A percentile compares a stretch with the other conserved stretches of the same genome.
Evolutionary conservation across 2,888 invertebrate species (phyloP).

Genomic region (Lumbricus terrestris): DNA sequence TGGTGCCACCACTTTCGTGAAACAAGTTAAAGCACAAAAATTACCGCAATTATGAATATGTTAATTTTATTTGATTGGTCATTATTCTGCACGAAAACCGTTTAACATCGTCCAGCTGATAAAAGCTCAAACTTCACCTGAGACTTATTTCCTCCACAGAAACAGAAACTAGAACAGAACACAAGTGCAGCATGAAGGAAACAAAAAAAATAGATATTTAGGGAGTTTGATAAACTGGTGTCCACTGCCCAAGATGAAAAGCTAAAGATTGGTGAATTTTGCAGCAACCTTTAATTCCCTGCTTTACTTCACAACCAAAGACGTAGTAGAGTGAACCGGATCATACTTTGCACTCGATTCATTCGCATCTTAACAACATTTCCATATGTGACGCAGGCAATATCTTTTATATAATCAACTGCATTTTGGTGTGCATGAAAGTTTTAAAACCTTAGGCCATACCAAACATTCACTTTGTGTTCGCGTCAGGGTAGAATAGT

Average conservation of each 20-base stretch:
- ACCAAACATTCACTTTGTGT: too few species aligned
- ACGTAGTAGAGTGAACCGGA: not conserved
- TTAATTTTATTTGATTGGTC: not conserved
- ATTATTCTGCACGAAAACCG: not conserved
- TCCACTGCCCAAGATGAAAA: not conserved
- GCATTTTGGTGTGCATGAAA: too few species aligned
- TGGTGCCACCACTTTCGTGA: too few species aligned
- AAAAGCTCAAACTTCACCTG: not conserved
- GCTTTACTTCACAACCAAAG: not conserved
- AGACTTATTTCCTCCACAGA: not conserved
- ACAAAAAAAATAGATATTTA: not conserved
- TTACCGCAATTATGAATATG: not conserved
- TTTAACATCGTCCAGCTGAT: not conserved
- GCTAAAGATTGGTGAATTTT: not conserved
- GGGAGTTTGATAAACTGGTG: not conserved
- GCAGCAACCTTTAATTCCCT: not conserved
- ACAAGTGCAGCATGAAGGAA: not conserved
- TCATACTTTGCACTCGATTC: not conserved
- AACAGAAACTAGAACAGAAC: not conserved
- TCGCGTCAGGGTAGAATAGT: too few species aligned
- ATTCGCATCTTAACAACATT: not conserved
- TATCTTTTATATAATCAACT: too few species aligned
- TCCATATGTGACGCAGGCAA: too few species aligned
- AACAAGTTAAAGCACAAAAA: not conserved
- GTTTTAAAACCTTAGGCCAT: too few species aligned